Conservation (phyloP, 2,797 vertebrate genomes). For the Moxostoma hubbsi region DNA sequence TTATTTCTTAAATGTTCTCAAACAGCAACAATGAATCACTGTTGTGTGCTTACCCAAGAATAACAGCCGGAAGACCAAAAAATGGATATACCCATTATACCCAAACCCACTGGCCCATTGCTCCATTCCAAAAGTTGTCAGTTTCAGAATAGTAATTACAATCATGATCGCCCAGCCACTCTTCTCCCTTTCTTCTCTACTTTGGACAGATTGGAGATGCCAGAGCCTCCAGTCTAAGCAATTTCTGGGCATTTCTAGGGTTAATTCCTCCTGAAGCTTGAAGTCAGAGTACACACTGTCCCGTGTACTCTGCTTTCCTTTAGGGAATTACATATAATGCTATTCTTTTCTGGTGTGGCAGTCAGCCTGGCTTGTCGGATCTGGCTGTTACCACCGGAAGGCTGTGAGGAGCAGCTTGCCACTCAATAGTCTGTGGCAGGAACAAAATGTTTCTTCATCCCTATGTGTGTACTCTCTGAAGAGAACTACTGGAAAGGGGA, state of each 20-base stretch:
- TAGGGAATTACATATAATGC: slow-evolving; percentile 52
- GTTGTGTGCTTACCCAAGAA: neutral
- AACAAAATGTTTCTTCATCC: slow-evolving; percentile 69
- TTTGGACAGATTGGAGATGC: slow-evolving; percentile 57
- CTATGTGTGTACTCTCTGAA: slow-evolving; percentile 72
- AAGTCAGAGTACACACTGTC: slow-evolving; percentile 55
- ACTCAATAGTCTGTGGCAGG: slow-evolving; percentile 61
- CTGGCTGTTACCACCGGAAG: slow-evolving; percentile 59
- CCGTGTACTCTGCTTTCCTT: slow-evolving; percentile 38
- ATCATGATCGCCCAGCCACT: slow-evolving; percentile 37
- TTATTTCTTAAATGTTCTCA: no score
- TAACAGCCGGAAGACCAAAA: neutral
- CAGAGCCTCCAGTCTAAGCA: slow-evolving; percentile 38
- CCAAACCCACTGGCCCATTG: no score
- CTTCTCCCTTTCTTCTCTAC: slow-evolving; percentile 33
- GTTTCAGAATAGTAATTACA: slow-evolving; percentile 44
- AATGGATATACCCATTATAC: no score
- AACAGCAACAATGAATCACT: no score
- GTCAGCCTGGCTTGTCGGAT: slow-evolving; percentile 64
- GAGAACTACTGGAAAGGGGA: slow-evolving; percentile 67
- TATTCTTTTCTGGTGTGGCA: slow-evolving; percentile 63
- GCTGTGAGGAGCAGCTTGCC: slow-evolving; percentile 52
- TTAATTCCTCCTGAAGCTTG: slow-evolving; percentile 57
- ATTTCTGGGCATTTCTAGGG: slow-evolving; percentile 56
- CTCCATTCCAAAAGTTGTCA: slow-evolving; percentile 28